Percentiles rank a stretch among this genome's conserved stretches.
Evolutionary conservation across 2,797 vertebrate species (phyloP).

Genomic region (Lophotriccus pileatus): DNA sequence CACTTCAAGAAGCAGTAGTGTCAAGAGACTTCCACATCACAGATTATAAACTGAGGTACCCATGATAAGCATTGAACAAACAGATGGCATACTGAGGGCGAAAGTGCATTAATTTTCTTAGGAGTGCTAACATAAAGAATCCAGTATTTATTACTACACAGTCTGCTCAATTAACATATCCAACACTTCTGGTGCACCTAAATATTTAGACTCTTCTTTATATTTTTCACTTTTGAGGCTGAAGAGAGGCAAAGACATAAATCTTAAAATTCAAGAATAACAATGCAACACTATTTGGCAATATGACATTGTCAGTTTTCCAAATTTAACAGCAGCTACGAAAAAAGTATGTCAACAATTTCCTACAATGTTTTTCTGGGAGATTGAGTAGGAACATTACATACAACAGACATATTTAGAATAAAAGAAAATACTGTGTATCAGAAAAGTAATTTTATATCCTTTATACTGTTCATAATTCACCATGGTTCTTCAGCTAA

Average conservation of each 20-base stretch:
- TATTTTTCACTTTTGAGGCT: background rate
- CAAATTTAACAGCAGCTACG: constrained; percentile 7
- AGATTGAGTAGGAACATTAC: background rate
- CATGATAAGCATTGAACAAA: background rate
- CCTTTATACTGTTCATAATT: background rate
- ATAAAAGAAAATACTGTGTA: background rate
- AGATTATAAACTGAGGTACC: background rate
- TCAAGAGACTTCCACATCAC: background rate
- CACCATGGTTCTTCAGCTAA: background rate
- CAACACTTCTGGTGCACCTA: background rate
- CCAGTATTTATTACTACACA: fast-evolving
- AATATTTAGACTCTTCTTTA: background rate
- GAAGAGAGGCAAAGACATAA: background rate
- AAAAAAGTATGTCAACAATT: constrained; percentile 5
- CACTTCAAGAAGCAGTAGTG: background rate
- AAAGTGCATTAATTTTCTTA: background rate
- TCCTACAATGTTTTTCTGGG: background rate
- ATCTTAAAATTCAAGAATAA: background rate
- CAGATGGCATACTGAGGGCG: background rate
- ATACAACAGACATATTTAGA: background rate
- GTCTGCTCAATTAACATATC: background rate
- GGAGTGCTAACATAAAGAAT: background rate
- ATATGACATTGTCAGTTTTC: background rate
- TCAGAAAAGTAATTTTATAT: background rate
- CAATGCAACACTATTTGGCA: background rate